Conservation (phyloP, 2,888 invertebrate species). For the Gnatocerus cornutus region DNA sequence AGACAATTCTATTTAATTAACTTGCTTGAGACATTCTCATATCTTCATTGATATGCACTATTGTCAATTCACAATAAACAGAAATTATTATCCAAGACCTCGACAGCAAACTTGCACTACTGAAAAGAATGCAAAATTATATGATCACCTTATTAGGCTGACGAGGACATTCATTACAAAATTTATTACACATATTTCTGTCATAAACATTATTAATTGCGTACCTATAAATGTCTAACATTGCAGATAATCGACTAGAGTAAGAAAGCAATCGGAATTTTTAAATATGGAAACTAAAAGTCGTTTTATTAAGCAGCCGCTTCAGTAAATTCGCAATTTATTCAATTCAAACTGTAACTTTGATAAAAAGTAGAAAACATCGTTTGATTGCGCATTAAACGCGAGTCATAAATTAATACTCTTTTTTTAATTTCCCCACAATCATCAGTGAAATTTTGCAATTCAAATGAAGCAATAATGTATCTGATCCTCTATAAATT, state of each 20-base stretch:
- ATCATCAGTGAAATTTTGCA: conserved; percentile 17
- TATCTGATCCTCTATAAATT: conserved; percentile 25
- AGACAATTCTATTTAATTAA: too few species aligned
- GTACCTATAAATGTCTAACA: not conserved
- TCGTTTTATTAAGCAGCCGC: too few species aligned
- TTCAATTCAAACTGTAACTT: too few species aligned
- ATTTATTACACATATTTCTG: conserved; percentile 1
- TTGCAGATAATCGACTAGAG: not conserved
- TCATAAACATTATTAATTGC: not conserved
- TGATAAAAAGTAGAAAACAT: too few species aligned
- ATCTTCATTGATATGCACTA: too few species aligned
- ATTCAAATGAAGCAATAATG: conserved; percentile 31
- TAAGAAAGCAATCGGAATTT: not conserved
- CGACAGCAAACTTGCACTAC: not conserved
- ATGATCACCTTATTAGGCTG: not conserved
- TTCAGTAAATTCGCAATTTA: too few species aligned
- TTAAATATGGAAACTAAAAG: too few species aligned
- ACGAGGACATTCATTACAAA: conserved; percentile 1
- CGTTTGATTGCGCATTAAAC: too few species aligned
- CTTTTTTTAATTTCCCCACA: not conserved
- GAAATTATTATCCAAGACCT: too few species aligned
- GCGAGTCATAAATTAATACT: not conserved
- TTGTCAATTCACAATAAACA: too few species aligned
- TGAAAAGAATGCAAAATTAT: not conserved
- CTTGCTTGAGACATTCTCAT: too few species aligned